Evolutionary conservation across 35 echinoderm and acorn worm genomes (phyloP).

Genomic region (Nesometra sesokonis): DNA sequence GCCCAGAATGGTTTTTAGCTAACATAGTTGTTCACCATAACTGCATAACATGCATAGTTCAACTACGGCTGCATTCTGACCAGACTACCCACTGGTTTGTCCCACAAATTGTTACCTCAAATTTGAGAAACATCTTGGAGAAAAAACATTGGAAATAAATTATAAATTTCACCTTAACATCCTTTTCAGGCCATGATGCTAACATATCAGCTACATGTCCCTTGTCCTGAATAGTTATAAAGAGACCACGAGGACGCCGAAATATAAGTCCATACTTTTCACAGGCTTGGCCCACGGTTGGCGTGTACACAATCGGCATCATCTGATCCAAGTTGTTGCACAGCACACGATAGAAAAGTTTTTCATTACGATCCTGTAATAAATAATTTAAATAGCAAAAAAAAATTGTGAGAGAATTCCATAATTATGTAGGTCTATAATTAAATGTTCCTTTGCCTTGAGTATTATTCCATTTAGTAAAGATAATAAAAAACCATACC

Average conservation of each 20-base stretch:
- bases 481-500: constrained; percentile 21
- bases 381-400: background rate
- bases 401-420: background rate
- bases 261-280: constrained; percentile 93
- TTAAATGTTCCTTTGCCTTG: too few relatives aligned
- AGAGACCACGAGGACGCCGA: constrained; percentile 71
- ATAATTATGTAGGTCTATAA: too few relatives aligned
- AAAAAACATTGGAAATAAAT: too few relatives aligned
- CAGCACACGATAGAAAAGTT: constrained; percentile 86
- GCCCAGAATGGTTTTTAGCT: too few relatives aligned
- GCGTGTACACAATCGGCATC: constrained; percentile 98
- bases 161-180: constrained; percentile 52
- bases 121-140: too few relatives aligned
- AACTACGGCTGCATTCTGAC: too few relatives aligned
- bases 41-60: too few relatives aligned
- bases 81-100: too few relatives aligned
- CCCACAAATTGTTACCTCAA: too few relatives aligned
- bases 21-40: too few relatives aligned
- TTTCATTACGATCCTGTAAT: constrained; percentile 87
- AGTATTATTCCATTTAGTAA: background rate
- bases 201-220: constrained; percentile 85
- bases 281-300: constrained; percentile 88
- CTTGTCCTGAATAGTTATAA: constrained; percentile 83
- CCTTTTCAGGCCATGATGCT: constrained; percentile 64
- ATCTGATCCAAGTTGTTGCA: constrained; percentile 83